These are phyloP conservation scores for Garra rufa DNA, from an alignment of 2,113 vertebrate species.

Conservation along the genomic window DNA sequence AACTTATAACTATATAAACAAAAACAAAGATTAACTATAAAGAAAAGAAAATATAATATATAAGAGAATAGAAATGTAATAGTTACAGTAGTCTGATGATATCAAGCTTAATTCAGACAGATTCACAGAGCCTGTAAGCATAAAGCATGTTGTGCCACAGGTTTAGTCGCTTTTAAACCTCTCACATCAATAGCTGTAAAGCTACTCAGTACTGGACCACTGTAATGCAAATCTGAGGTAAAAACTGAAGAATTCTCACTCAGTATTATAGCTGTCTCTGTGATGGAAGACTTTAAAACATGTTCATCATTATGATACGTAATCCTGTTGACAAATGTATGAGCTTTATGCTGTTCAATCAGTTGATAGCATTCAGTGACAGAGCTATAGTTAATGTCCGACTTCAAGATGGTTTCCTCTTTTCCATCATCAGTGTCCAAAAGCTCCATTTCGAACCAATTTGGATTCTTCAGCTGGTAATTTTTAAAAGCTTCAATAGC, in stretches of 20 bases:
- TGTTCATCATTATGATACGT: conserved; percentile 9
- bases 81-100: neutral
- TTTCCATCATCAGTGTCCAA: conserved; percentile 66
- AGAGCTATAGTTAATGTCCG: neutral
- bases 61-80: neutral
- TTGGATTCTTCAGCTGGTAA: conserved; percentile 79
- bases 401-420: conserved; percentile 32
- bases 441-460: conserved; percentile 88
- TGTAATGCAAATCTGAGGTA: neutral
- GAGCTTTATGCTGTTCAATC: neutral
- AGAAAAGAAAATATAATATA: no score
- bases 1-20: neutral
- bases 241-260: conserved; percentile 10
- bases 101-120: neutral
- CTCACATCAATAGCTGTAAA: neutral
- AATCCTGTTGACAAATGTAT: neutral
- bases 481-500: conserved; percentile 81
- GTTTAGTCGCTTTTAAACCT: neutral
- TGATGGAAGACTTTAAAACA: neutral
- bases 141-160: conserved; percentile 3
- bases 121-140: neutral
- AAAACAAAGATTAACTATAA: no score
- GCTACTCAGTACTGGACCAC: neutral
- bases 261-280: conserved; percentile 1
- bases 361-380: conserved; percentile 32